Conservation (phyloP, 2,113 vertebrate species). For the Phylloscopus trochiloides region DNA sequence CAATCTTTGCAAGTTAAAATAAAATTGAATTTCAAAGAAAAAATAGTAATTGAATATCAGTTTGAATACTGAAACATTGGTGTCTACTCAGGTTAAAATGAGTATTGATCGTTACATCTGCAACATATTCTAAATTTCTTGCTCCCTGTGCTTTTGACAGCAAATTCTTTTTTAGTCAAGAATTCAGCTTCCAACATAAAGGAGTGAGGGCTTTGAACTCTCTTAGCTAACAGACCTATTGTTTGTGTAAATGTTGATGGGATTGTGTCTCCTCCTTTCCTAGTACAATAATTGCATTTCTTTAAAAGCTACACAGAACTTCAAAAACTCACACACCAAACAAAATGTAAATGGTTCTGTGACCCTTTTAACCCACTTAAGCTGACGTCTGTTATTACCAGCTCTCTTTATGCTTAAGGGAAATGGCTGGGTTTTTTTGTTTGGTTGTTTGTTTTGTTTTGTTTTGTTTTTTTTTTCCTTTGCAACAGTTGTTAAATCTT, state of each 20-base stretch:
- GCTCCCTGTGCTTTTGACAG: neutral
- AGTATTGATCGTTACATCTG: neutral
- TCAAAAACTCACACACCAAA: neutral
- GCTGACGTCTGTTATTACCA: neutral
- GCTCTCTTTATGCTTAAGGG: neutral
- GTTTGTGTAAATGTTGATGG: neutral
- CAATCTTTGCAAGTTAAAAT: neutral
- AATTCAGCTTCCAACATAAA: neutral
- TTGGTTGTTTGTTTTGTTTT: too few species aligned
- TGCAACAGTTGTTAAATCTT: slow-evolving; percentile 29
- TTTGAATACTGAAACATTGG: neutral
- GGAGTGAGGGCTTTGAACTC: neutral
- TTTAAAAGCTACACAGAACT: neutral
- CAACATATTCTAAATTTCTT: neutral
- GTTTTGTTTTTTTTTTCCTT: neutral
- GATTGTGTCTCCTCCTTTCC: neutral
- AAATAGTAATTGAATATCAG: neutral
- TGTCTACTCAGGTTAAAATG: neutral
- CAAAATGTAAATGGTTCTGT: neutral
- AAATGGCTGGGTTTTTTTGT: neutral
- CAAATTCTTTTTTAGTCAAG: neutral
- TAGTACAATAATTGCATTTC: neutral
- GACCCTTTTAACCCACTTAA: neutral
- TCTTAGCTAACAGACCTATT: neutral
- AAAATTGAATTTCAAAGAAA: neutral